phyloP scores from a whole-genome alignment of 2,888 invertebrate species.

The Eucriotettix oculatus region DNA sequence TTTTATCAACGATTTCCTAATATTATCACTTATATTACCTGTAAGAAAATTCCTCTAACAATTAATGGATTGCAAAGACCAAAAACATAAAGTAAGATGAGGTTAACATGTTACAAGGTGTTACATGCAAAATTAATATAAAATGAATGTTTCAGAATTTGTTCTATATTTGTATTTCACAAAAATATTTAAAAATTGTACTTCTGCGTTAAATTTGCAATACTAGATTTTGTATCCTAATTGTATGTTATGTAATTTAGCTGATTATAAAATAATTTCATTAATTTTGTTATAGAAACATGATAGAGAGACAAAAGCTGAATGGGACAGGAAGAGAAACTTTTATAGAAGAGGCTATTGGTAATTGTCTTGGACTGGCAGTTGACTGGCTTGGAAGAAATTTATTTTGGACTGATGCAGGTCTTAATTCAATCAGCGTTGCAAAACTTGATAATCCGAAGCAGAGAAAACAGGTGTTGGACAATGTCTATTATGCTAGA shows the following conservation, averaged over 20 bases:
- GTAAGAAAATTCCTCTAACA: no score
- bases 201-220: no score
- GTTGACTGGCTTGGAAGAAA: conserved; percentile 71
- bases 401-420: conserved; percentile 71
- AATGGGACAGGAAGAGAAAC: conserved; percentile 39
- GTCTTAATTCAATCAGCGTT: conserved; percentile 48
- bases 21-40: no score
- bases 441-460: conserved; percentile 41
- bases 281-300: conserved; percentile 26
- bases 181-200: no score
- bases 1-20: no score
- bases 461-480: conserved; percentile 36
- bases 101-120: no score
- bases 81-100: no score
- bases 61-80: no score
- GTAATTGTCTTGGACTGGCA: conserved; percentile 56
- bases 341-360: conserved; percentile 38
- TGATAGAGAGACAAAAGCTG: conserved; percentile 45
- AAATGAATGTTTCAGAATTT: no score
- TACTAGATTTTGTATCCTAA: no score
- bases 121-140: no score
- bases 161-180: no score
- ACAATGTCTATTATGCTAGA: conserved; percentile 37
- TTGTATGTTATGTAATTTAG: conserved; percentile 20
- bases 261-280: conserved; percentile 9